Percentiles rank a stretch among this genome's conserved stretches.
phyloP scores from a whole-genome alignment of 2,113 vertebrate species.

The Urocolius indicus region DNA sequence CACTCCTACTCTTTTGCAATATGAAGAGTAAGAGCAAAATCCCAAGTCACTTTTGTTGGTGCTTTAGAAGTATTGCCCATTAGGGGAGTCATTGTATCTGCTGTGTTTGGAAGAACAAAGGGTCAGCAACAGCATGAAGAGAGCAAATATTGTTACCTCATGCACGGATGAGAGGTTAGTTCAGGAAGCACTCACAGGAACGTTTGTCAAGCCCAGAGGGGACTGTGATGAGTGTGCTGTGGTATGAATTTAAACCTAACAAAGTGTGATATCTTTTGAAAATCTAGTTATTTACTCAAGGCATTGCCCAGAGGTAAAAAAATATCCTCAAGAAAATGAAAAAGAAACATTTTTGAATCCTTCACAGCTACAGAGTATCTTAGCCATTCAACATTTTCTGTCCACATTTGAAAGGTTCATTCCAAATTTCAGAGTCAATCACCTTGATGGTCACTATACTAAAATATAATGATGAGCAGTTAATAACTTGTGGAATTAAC shows the following conservation, averaged over 20 bases:
- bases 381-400: background rate
- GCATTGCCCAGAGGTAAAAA: background rate
- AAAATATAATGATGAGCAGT: too few species aligned
- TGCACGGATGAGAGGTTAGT: background rate
- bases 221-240: background rate
- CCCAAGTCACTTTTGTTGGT: background rate
- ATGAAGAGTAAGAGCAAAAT: background rate
- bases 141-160: background rate
- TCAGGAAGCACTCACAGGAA: background rate
- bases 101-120: background rate
- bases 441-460: background rate
- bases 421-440: background rate
- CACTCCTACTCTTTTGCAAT: background rate
- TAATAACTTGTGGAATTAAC: too few species aligned
- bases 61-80: background rate
- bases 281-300: background rate
- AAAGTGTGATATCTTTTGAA: background rate
- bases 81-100: background rate
- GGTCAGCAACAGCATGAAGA: background rate
- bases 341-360: background rate
- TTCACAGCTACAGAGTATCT: background rate
- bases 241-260: constrained; percentile 6
- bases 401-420: background rate
- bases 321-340: background rate
- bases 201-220: background rate